Evolutionary conservation across 2,113 vertebrate species (phyloP).

Genomic region (Sylvia atricapilla): DNA sequence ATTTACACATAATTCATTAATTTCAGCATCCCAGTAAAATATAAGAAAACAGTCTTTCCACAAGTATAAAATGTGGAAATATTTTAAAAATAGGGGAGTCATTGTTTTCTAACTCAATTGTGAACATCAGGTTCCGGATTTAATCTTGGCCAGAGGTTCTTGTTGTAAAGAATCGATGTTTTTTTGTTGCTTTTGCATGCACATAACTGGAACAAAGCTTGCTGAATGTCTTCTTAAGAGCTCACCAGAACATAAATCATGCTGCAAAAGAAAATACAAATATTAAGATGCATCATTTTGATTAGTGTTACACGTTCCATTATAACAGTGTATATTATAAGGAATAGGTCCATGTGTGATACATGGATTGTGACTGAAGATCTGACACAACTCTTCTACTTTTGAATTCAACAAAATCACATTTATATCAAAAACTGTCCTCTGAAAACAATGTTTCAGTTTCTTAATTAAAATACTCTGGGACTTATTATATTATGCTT

Average conservation of each 20-base stretch:
- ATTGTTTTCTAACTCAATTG: conserved; percentile 44
- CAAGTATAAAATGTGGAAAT: conserved; percentile 76
- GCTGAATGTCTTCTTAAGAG: conserved; percentile 81
- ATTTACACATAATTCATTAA: conserved; percentile 65
- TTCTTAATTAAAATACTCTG: neutral
- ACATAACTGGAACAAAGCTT: conserved; percentile 72
- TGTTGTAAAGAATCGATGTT: conserved; percentile 63
- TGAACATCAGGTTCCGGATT: conserved; percentile 52
- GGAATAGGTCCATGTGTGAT: neutral
- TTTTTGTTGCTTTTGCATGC: conserved; percentile 77
- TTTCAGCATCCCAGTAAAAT: conserved; percentile 71
- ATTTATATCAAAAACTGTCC: neutral
- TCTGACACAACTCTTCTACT: neutral
- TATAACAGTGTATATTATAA: neutral
- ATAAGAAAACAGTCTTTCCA: conserved; percentile 80
- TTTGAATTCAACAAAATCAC: neutral
- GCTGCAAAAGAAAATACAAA: conserved; percentile 74
- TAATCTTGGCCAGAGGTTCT: conserved; percentile 64
- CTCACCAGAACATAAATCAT: conserved; percentile 99
- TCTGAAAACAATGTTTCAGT: neutral
- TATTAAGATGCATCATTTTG: neutral
- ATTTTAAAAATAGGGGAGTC: conserved; percentile 71
- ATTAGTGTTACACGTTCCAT: neutral
- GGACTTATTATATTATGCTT: neutral
- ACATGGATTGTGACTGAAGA: accelerated